Base-by-base conservation (phyloP, 37 sponge, comb jelly and placozoan genomes). In the Theonella swinhoei region DNA sequence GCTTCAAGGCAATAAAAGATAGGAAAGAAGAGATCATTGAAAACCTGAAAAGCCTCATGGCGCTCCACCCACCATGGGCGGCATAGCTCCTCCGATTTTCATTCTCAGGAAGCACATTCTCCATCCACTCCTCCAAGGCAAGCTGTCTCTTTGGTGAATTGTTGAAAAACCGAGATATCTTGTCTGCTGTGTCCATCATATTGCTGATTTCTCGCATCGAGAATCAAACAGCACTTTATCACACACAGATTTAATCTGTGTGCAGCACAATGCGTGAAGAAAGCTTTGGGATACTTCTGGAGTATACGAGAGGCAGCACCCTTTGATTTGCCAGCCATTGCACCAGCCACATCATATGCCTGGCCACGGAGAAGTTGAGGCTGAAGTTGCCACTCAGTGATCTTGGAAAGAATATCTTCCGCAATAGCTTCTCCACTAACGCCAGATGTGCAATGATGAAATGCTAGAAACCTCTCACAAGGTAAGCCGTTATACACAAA, bases 391-490 rank as follows among this genome's bases (percentile, higher is more conserved):
- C 39, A 70, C 35, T 29, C 62, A n/a, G 40, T 42, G 20, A 82
- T 37, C n/a, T 47, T 8, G 24, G 60, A 35, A 11, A 71, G 26
- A 32, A 82, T 82, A 34, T 70, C 60, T 70, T 47, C 39, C 30
- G 88, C 81, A 71, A 87, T 70, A 28, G 74, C 81, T 82, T 42
- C 42, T 33, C 88, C 88, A 63, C 81, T 81, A 58, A 71, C 74
- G 28, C 85, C 85, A n/a, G 68, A 30, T 24, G 63, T 31, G 35
- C 85, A 85, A 28, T 39, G 31, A 71, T 77, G 65, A n/a, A n/a
- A n/a, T n/a, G n/a, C n/a, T n/a, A n/a, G n/a, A n/a, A n/a, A n/a
- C n/a, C n/a, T n/a, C n/a, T n/a, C n/a, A n/a, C n/a, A n/a, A n/a
- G n/a, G n/a, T n/a, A n/a, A n/a, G n/a, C n/a, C n/a, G n/a, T n/a